phyloP scores from a whole-genome alignment of 2,113 vertebrate species.

The Cygnus buccinator region DNA sequence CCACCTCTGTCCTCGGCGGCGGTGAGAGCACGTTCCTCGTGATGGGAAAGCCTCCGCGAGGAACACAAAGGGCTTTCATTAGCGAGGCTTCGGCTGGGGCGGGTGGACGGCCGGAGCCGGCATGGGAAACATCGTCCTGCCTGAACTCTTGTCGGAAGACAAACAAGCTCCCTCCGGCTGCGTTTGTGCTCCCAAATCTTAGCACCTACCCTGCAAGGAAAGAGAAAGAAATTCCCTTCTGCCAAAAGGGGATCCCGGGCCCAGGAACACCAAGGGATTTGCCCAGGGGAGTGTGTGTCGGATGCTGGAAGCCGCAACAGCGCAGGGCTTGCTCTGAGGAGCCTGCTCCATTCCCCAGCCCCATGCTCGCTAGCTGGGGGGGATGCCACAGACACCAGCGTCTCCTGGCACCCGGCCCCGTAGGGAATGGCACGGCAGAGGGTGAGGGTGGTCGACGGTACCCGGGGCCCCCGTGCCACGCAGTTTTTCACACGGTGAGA shows the following conservation, averaged over 20 bases:
- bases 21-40: conserved; percentile 26
- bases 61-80: conserved; percentile 44
- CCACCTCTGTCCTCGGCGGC: neutral
- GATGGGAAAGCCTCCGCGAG: neutral
- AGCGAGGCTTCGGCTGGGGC: neutral
- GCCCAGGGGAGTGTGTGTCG: accelerated
- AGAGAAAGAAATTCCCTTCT: neutral
- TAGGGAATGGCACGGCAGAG: neutral
- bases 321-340: neutral
- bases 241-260: neutral
- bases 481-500: neutral
- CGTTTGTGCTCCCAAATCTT: neutral
- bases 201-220: neutral
- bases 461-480: neutral
- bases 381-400: neutral
- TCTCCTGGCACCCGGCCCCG: accelerated
- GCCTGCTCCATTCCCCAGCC: accelerated
- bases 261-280: neutral
- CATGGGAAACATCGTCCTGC: neutral
- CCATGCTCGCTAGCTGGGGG: neutral
- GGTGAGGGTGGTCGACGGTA: neutral
- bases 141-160: neutral
- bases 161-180: neutral
- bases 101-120: neutral
- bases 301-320: neutral